Evolutionary conservation across 2,888 invertebrate genomes (phyloP).

Genomic region (Hypomecis atomaria): DNA sequence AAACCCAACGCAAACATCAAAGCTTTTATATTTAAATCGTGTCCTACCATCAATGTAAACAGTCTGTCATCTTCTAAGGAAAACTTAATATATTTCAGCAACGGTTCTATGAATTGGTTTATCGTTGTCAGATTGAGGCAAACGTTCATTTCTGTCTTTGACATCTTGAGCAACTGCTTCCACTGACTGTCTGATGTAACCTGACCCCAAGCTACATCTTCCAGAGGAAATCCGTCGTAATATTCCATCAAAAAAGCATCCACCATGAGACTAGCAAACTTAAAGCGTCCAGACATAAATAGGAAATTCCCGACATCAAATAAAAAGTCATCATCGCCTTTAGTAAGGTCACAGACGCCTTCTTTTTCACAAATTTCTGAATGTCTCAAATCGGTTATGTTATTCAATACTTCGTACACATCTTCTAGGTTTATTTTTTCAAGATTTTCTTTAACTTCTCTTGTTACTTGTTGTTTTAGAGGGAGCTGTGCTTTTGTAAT

Average conservation of each 20-base stretch:
- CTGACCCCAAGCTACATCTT: conserved; percentile 1
- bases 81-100: neutral
- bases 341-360: neutral
- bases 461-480: neutral
- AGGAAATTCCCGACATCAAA: neutral
- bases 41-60: neutral
- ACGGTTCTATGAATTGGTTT: neutral
- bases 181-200: neutral
- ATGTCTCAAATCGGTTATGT: neutral
- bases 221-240: conserved; percentile 1
- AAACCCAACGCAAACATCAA: neutral
- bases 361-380: neutral
- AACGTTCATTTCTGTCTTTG: neutral
- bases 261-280: neutral
- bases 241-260: neutral
- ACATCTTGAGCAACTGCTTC: neutral
- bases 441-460: conserved; percentile 1
- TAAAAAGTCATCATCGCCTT: neutral
- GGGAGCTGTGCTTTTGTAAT: neutral
- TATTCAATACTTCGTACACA: neutral
- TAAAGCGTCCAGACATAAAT: neutral
- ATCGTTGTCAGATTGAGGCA: neutral
- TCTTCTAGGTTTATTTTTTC: neutral
- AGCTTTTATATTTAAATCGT: neutral
- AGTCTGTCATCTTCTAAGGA: neutral